Conservation (phyloP, 2,888 invertebrate genomes). For the Drosophila mulleri region DNA sequence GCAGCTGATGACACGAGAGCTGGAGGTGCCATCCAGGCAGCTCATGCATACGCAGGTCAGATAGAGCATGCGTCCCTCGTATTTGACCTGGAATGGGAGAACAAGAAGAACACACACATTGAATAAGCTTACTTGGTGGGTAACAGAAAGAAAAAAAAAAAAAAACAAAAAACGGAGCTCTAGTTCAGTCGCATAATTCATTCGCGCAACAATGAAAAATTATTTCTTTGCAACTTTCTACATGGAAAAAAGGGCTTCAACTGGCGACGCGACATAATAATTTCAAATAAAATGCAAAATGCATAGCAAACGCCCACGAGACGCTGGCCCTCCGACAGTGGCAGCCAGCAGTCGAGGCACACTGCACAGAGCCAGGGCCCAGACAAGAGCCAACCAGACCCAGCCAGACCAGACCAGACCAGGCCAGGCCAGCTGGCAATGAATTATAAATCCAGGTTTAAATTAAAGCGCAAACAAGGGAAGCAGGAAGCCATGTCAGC, state of each 20-base stretch:
- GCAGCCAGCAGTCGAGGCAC: slow-evolving; percentile 37
- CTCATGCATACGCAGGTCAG: slow-evolving; percentile 97
- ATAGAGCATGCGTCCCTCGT: slow-evolving; percentile 95
- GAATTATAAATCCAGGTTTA: slow-evolving; percentile 82
- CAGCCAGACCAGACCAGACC: slow-evolving; percentile 1
- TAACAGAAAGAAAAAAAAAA: neutral
- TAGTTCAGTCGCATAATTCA: slow-evolving; percentile 66
- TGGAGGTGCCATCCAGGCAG: slow-evolving; percentile 93
- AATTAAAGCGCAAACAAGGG: slow-evolving; percentile 68
- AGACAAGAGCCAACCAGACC: slow-evolving; percentile 15
- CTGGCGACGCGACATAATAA: slow-evolving; percentile 79
- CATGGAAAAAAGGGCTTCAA: slow-evolving; percentile 36
- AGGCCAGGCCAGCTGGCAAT: slow-evolving; percentile 66
- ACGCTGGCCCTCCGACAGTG: slow-evolving; percentile 41
- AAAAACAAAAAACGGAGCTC: neutral
- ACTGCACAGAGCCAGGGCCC: slow-evolving; percentile 17
- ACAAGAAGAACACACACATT: slow-evolving; percentile 17
- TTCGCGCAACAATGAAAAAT: slow-evolving; percentile 73
- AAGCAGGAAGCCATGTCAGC: slow-evolving; percentile 23
- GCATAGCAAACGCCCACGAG: slow-evolving; percentile 75
- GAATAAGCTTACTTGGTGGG: slow-evolving; percentile 19
- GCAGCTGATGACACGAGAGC: slow-evolving; percentile 91
- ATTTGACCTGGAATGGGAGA: slow-evolving; percentile 89
- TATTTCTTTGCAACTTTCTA: slow-evolving; percentile 67
- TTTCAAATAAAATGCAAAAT: slow-evolving; percentile 82